Evolutionary conservation across 2,113 vertebrate species (phyloP).

Genomic region (Caranx melampygus): DNA sequence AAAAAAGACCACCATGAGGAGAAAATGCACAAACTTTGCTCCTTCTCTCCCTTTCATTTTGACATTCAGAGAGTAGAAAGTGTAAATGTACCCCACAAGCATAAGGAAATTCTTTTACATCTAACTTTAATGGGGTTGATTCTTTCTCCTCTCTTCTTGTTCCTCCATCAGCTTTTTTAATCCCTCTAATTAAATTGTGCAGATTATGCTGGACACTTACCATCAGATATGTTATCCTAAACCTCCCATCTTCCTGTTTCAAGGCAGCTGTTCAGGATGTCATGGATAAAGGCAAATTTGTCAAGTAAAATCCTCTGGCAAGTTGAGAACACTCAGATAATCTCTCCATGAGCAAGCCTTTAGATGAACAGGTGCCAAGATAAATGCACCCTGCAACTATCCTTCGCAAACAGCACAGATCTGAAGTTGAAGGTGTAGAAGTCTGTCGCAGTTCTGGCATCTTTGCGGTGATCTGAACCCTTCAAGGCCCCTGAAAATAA

Average conservation of each 20-base stretch:
- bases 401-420: conserved; percentile 37
- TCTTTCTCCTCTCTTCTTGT: neutral
- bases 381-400: conserved; percentile 43
- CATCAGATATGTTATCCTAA: neutral
- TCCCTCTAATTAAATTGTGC: neutral
- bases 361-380: conserved; percentile 48
- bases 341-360: conserved; percentile 36
- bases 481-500: conserved; percentile 32
- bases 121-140: neutral
- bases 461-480: conserved; percentile 4
- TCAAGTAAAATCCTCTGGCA: conserved; percentile 42
- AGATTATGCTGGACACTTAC: neutral
- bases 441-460: conserved; percentile 38
- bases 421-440: neutral
- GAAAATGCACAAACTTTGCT: neutral
- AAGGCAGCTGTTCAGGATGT: conserved; percentile 37
- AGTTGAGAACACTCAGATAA: conserved; percentile 51
- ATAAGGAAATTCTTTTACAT: neutral
- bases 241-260: neutral
- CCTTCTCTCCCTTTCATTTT: neutral
- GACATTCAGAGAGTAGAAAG: neutral
- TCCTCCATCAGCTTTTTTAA: neutral
- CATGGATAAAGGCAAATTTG: conserved; percentile 31
- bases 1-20: neutral
- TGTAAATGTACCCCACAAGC: neutral